These are phyloP conservation scores for Quadroppia sp. DNA, from an alignment of 2,888 invertebrate genomes.

Conservation along the genomic window DNA sequence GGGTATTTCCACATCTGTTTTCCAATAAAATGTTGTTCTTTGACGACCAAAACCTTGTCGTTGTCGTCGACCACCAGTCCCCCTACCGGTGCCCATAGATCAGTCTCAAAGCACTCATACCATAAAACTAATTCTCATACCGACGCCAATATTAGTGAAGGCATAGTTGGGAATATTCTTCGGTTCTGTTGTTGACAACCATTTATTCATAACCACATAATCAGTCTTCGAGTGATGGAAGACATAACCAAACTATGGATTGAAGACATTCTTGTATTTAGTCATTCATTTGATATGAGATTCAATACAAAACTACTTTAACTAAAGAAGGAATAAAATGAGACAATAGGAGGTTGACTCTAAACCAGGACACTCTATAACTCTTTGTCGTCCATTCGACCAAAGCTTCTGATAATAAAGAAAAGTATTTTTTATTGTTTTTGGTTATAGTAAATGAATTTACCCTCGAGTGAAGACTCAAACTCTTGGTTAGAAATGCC, in stretches of 20 bases:
- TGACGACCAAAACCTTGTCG: conserved; percentile 72
- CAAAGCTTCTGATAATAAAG: neutral
- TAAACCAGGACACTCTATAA: conserved; percentile 31
- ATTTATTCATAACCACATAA: conserved; percentile 73
- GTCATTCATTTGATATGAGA: neutral
- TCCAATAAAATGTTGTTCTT: conserved; percentile 59
- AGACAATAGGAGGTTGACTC: neutral
- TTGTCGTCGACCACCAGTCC: conserved; percentile 75
- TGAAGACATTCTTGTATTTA: neutral
- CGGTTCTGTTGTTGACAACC: conserved; percentile 64
- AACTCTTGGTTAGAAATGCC: neutral
- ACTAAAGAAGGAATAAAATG: conserved; percentile 26
- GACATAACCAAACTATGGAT: conserved; percentile 63
- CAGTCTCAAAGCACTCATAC: too few species aligned
- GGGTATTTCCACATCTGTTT: conserved; percentile 77
- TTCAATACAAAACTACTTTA: conserved; percentile 26
- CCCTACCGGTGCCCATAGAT: conserved; percentile 58
- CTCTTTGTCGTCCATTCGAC: neutral
- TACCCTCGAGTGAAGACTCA: conserved; percentile 12
- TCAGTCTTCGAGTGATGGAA: conserved; percentile 79
- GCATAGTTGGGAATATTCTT: conserved; percentile 71
- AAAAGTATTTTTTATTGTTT: neutral
- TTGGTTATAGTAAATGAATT: neutral
- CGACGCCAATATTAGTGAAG: conserved; percentile 73
- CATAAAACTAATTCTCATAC: conserved; percentile 40